A percentile compares a stretch with the other conserved stretches of the same genome.
phyloP scores from a whole-genome alignment of 2,888 invertebrate genomes.

The Leucozona laternaria region DNA sequence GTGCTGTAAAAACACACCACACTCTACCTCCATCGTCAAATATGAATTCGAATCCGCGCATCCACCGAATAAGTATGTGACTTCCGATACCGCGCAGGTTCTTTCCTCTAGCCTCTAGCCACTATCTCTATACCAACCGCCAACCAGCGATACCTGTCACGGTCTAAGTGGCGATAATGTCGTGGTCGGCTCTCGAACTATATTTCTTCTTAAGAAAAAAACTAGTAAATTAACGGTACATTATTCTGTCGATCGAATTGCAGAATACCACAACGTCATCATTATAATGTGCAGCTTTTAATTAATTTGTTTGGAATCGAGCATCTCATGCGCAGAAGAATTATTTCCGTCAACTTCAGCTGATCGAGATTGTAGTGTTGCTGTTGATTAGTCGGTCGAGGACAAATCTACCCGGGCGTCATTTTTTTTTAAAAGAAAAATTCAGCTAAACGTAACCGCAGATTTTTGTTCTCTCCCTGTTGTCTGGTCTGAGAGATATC shows the following conservation, averaged over 20 bases:
- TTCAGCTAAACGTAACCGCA: background rate
- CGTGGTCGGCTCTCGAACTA: conserved; percentile 48
- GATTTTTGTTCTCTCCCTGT: background rate
- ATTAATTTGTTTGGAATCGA: conserved; percentile 42
- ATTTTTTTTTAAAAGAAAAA: background rate
- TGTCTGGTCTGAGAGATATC: conserved; percentile 9
- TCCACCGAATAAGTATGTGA: conserved; percentile 69
- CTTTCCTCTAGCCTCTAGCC: conserved; percentile 25
- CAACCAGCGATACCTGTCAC: conserved; percentile 53
- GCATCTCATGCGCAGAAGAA: conserved; percentile 47
- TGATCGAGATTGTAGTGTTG: conserved; percentile 12
- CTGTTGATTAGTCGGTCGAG: too few relatives aligned
- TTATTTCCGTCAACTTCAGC: conserved; percentile 28
- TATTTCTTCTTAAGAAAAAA: conserved; percentile 32
- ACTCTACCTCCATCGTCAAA: conserved; percentile 22
- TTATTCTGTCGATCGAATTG: conserved; percentile 35
- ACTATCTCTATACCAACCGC: conserved; percentile 3
- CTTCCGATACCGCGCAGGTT: conserved; percentile 35
- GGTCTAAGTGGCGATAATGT: conserved; percentile 66
- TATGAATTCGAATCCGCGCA: conserved; percentile 52
- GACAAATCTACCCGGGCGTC: conserved; percentile 8
- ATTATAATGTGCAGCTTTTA: conserved; percentile 29
- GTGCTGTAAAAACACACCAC: conserved; percentile 33
- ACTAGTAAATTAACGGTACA: conserved; percentile 62
- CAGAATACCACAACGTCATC: conserved; percentile 38